Evolutionary conservation across 2,888 invertebrate species (phyloP), one percentile per base, ranked within the genome.

Genomic region (Galerucella nymphaeae): DNA sequence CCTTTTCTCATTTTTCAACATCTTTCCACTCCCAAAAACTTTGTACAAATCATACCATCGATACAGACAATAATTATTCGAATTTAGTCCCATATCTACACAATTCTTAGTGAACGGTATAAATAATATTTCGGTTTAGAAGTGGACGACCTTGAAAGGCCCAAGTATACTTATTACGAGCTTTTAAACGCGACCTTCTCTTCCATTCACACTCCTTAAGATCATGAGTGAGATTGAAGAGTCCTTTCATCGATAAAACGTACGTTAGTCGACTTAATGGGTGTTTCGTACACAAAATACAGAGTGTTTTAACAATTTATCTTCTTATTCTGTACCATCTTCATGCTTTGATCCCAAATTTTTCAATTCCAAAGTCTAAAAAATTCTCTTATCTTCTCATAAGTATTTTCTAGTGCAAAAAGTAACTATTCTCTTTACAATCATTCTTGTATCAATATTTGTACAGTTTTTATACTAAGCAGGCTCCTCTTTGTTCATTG

Each of bases 91-190:
- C 75, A 72, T 77, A 78, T 76, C 76, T 75, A 71, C 75, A 72
- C 74, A 55, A 72, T 70, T 68, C 65, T 66, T 59, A 64, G 73
- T 72, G 75, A 75, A 75, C 75, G 75, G 74, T 72, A 74, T 77
- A 45, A 66, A 50, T 50, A 50, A 50, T 50, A n/a, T 50, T 50
- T 50, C n/a, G 59, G 84, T 84, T 84, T 82, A 83, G 83, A 80
- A 82, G 83, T 77, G 74, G 84, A 79, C 83, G 83, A 82, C 84
- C 84, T 84, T 84, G 84, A 83, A 84, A 83, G 82, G 82, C 83
- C 83, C 83, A 82, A 82, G 83, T 55, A 45, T 45, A 45, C 45
- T 45, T 45, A 45, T 45, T 45, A 45, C 45, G 45, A 45, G 45
- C 45, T 13, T 14, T 45, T 45, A 45, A 45, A 45, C 45, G 50